phyloP scores from a whole-genome alignment of 2,888 invertebrate genomes.

The Drosophila longiperda region DNA sequence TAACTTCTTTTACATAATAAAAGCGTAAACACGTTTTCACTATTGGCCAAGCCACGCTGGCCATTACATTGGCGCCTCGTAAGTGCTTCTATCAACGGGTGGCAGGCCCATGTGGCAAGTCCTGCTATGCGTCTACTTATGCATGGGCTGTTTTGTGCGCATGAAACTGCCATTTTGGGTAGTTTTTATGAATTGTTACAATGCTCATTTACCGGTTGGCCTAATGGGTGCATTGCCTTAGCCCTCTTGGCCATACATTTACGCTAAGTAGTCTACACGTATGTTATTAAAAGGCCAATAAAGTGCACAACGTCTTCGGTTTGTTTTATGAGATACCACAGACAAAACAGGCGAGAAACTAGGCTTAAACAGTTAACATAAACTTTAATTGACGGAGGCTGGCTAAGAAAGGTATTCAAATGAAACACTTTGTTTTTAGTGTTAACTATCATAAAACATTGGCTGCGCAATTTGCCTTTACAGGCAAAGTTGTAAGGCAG shows the following conservation, averaged over 20 bases:
- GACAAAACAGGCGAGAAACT: slow-evolving; percentile 1
- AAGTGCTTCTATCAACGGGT: slow-evolving; percentile 31
- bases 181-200: slow-evolving; percentile 79
- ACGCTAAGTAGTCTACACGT: slow-evolving; percentile 30
- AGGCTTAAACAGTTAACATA: slow-evolving; percentile 12
- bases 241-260: slow-evolving; percentile 26
- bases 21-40: slow-evolving; percentile 81
- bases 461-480: too few relatives aligned
- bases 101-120: neutral
- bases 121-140: slow-evolving; percentile 38
- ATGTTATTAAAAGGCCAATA: slow-evolving; percentile 45
- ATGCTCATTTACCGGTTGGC: slow-evolving; percentile 76
- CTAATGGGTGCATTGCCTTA: slow-evolving; percentile 76
- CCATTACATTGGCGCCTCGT: slow-evolving; percentile 67
- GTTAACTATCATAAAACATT: neutral
- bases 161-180: slow-evolving; percentile 66
- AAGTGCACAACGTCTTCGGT: slow-evolving; percentile 28
- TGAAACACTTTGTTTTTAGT: neutral
- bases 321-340: slow-evolving; percentile 16
- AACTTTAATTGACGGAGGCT: neutral
- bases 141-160: slow-evolving; percentile 61
- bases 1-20: slow-evolving; percentile 72
- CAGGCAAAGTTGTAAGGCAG: neutral
- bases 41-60: slow-evolving; percentile 56
- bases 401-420: neutral